Evolutionary conservation across 2,797 vertebrate genomes (phyloP).

Genomic region (Sebastes jordani): DNA sequence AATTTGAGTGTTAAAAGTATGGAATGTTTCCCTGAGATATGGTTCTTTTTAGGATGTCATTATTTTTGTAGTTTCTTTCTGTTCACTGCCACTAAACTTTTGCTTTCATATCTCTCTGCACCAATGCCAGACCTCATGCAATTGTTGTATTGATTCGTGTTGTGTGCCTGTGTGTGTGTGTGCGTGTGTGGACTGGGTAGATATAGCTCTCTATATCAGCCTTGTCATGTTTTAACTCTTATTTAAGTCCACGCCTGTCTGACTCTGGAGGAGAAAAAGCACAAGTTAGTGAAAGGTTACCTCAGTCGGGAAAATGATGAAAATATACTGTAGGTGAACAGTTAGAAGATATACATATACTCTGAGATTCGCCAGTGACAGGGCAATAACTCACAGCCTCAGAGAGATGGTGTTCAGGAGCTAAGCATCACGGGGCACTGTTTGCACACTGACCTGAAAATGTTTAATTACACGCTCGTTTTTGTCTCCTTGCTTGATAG

Average conservation of each 20-base stretch:
- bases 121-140: slow-evolving; percentile 16
- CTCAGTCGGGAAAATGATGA: slow-evolving; percentile 53
- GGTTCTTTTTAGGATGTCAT: neutral
- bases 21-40: neutral
- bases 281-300: slow-evolving; percentile 62
- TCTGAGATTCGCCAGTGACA: slow-evolving; percentile 43
- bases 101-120: slow-evolving; percentile 5
- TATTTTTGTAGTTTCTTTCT: slow-evolving; percentile 1
- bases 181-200: neutral
- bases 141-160: slow-evolving; percentile 30
- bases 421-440: slow-evolving; percentile 35
- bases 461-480: slow-evolving; percentile 20
- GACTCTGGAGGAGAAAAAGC: slow-evolving; percentile 7
- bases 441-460: slow-evolving; percentile 39
- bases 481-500: neutral
- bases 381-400: slow-evolving; percentile 23
- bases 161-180: neutral
- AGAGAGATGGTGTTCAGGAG: slow-evolving; percentile 45
- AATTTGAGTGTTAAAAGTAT: neutral
- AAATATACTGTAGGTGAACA: slow-evolving; percentile 54
- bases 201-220: slow-evolving; percentile 16
- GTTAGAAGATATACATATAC: slow-evolving; percentile 34
- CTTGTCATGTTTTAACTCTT: slow-evolving; percentile 29
- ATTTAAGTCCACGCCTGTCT: slow-evolving; percentile 28
- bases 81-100: slow-evolving; percentile 8